Conservation (phyloP, 2,888 invertebrate genomes). For the Ennomos erosarius region DNA sequence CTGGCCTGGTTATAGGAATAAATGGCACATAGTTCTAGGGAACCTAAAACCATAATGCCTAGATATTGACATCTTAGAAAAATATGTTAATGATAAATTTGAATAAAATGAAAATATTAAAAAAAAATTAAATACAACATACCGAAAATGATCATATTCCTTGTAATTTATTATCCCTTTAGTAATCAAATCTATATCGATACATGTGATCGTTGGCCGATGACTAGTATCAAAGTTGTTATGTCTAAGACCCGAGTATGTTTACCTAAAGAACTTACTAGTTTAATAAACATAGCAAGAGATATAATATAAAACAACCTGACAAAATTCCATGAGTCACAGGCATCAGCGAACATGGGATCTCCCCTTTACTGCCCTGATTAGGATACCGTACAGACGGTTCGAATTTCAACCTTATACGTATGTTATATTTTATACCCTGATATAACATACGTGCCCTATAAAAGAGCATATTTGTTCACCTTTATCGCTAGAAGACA, state of each 20-base stretch:
- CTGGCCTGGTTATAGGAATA: too few species aligned
- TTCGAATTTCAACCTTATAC: conserved; percentile 42
- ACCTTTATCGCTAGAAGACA: conserved; percentile 22
- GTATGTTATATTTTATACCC: conserved; percentile 28
- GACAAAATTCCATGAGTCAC: conserved; percentile 21
- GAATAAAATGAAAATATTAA: too few species aligned
- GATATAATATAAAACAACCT: conserved; percentile 15
- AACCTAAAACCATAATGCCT: too few species aligned
- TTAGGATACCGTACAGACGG: conserved; percentile 48
- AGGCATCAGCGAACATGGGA: neutral
- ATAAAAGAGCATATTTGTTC: conserved; percentile 27
- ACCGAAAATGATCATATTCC: too few species aligned
- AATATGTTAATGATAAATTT: too few species aligned
- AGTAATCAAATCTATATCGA: too few species aligned
- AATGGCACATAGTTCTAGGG: too few species aligned
- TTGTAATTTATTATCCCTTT: too few species aligned
- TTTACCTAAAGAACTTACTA: neutral
- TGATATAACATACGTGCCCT: conserved; percentile 23
- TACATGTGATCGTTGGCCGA: too few species aligned
- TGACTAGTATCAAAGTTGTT: conserved; percentile 4
- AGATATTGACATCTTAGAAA: too few species aligned
- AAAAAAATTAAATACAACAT: too few species aligned
- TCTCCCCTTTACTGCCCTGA: conserved; percentile 29
- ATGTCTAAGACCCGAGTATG: conserved; percentile 1
- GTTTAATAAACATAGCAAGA: conserved; percentile 16